Base-by-base conservation (phyloP, 2,888 invertebrate species). In the Saturnia pavonia region DNA sequence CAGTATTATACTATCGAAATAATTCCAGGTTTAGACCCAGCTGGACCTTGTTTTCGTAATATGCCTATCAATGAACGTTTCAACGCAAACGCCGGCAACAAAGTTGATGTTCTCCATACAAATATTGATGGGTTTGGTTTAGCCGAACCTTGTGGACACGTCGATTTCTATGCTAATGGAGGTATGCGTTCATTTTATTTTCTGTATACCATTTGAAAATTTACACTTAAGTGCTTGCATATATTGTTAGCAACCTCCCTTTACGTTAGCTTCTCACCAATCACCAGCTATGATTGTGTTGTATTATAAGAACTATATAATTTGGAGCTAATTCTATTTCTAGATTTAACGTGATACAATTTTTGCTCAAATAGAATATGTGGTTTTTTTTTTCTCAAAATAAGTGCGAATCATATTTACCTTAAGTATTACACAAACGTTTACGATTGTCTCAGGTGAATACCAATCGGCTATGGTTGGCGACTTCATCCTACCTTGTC, bases 41-140 rank as follows among this genome's bases (percentile, higher is more conserved):
- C 93, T 0, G 93, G 94, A 0, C 94, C 94, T 0, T 94, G 94
- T 72, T 94, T 92, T 80, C 88, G 92, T 1, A 86, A 88, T 78
- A 70, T 89, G 71, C 83, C 88, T 0, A 73, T 81, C 0, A 76
- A 80, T 9, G 83, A 88, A 67, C 84, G 93, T 11, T 78, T 92
- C 71, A 87, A 90, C 74, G 75, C 88, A 0, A 78, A 78, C 57
- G 88, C 84, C 0, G 91, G 92, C 1, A 77, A 82, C 27, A 78
- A 73, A 19, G 91, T 92, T 4, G 92, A 92, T 74, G 89, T 89
- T 0, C 75, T 92, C 0, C 91, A 93, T 74, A 91, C 92, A 0
- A 92, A 93, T 72, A 89, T 93, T 6, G 92, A 94, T 72, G 92
- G 91, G 7, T 91, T 94, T 71, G 92, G 93, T 16, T 83, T 92